Percentiles rank a stretch among this genome's conserved stretches.
Evolutionary conservation across 2,888 invertebrate species (phyloP).

Genomic region (Conus canariensis): DNA sequence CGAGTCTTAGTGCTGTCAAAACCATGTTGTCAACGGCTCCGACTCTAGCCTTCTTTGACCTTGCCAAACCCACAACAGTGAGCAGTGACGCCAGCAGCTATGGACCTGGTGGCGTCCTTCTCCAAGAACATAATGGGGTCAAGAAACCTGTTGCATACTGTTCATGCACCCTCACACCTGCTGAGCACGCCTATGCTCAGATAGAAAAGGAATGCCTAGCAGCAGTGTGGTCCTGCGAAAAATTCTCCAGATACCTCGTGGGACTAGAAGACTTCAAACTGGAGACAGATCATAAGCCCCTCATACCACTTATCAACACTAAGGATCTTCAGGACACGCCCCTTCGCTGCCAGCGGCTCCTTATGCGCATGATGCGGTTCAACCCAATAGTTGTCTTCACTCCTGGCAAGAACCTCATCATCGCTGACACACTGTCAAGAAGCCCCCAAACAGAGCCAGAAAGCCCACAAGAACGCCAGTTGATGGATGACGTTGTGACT

Average conservation of each 20-base stretch:
- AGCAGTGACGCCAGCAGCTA: conserved; percentile 15
- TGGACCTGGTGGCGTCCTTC: background rate
- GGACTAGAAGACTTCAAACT: conserved; percentile 52
- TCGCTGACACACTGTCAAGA: conserved; percentile 55
- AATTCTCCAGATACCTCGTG: conserved; percentile 47
- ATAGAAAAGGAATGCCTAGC: conserved; percentile 44
- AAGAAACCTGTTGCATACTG: conserved; percentile 23
- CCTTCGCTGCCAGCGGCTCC: conserved; percentile 54
- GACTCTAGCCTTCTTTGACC: conserved; percentile 4
- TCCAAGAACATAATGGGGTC: conserved; percentile 7
- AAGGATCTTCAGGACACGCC: conserved; percentile 52
- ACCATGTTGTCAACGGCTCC: background rate
- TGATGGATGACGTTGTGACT: background rate
- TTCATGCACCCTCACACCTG: conserved; percentile 12
- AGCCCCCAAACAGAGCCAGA: conserved; percentile 33
- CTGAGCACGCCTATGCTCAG: conserved; percentile 18
- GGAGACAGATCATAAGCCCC: conserved; percentile 58
- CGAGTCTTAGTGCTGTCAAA: background rate
- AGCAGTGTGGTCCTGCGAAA: conserved; percentile 55
- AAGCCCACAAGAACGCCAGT: background rate
- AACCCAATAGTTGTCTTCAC: conserved; percentile 44
- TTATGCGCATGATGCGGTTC: conserved; percentile 53
- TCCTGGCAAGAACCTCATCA: conserved; percentile 52
- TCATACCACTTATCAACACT: conserved; percentile 55
- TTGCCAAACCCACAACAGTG: conserved; percentile 42